Conservation (phyloP, 1,140 invertebrate genomes). For the Drosophila prosaltans region DNA sequence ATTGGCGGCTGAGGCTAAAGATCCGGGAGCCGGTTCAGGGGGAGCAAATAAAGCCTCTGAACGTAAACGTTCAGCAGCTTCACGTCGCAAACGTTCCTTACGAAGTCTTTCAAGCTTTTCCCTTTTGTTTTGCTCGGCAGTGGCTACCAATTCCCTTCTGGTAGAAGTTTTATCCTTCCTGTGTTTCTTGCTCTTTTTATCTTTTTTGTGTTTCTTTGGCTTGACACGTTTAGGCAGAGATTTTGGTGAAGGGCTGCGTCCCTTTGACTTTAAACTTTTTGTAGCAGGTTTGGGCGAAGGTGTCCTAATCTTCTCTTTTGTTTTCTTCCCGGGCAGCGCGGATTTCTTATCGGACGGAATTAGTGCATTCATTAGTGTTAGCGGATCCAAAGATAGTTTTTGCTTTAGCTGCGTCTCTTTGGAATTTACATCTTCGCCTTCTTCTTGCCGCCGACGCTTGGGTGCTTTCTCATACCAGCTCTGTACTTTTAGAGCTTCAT, state of each 20-base stretch:
- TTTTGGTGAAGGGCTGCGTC: conserved; percentile 32
- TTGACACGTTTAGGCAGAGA: conserved; percentile 12
- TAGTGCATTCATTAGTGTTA: conserved; percentile 84
- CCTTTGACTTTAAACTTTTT: conserved; percentile 42
- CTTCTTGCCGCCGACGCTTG: conserved; percentile 41
- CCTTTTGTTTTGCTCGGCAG: conserved; percentile 55
- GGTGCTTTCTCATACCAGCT: conserved; percentile 93
- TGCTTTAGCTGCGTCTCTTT: conserved; percentile 86
- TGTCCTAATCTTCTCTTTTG: conserved; percentile 21
- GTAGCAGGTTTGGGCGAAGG: conserved; percentile 16
- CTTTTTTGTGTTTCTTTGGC: conserved; percentile 67
- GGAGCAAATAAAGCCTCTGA: conserved; percentile 87
- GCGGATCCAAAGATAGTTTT: conserved; percentile 89
- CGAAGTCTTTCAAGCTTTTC: conserved; percentile 89
- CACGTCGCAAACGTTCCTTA: conserved; percentile 90
- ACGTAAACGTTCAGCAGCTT: conserved; percentile 89
- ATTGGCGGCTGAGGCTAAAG: conserved; percentile 7
- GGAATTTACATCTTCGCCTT: conserved; percentile 74
- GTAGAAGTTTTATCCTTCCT: conserved; percentile 80
- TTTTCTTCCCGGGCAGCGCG: conserved; percentile 9
- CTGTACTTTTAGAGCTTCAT: conserved; percentile 91
- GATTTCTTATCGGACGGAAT: conserved; percentile 46
- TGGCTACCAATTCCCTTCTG: conserved; percentile 42
- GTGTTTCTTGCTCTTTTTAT: conserved; percentile 83
- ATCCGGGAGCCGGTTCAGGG: neutral